phyloP scores from a whole-genome alignment of 2,113 vertebrate species.

The Anseranas semipalmata region DNA sequence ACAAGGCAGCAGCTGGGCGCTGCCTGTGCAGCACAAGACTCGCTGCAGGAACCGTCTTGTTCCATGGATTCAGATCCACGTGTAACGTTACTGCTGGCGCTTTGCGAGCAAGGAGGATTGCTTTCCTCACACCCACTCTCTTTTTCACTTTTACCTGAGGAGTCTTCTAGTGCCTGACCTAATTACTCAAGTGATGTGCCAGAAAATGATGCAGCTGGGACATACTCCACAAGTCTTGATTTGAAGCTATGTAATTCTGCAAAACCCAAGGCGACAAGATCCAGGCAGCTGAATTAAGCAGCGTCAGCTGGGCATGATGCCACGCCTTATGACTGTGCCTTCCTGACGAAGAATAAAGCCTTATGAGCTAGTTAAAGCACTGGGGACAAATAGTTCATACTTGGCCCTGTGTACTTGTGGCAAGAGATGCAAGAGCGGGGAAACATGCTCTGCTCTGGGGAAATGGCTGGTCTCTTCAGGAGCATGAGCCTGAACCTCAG shows the following conservation, averaged over 20 bases:
- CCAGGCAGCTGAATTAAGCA: background rate
- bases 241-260: constrained; percentile 13
- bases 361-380: background rate
- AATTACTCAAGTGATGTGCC: background rate
- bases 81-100: background rate
- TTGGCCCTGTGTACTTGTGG: background rate
- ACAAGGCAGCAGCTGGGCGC: background rate
- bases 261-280: constrained; percentile 40
- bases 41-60: background rate
- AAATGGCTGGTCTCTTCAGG: background rate
- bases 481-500: background rate
- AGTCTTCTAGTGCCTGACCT: background rate
- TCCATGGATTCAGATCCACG: background rate
- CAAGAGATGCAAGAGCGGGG: rapidly evolving
- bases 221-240: background rate
- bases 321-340: background rate
- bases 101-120: rapidly evolving
- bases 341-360: background rate
- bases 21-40: background rate
- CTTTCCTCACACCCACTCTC: background rate
- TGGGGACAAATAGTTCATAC: background rate
- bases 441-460: background rate
- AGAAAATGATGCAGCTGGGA: constrained; percentile 25
- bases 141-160: constrained; percentile 9
- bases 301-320: rapidly evolving